These are phyloP conservation scores for Sialia sialis DNA, from an alignment of 2,113 vertebrate species.

Conservation along the genomic window DNA sequence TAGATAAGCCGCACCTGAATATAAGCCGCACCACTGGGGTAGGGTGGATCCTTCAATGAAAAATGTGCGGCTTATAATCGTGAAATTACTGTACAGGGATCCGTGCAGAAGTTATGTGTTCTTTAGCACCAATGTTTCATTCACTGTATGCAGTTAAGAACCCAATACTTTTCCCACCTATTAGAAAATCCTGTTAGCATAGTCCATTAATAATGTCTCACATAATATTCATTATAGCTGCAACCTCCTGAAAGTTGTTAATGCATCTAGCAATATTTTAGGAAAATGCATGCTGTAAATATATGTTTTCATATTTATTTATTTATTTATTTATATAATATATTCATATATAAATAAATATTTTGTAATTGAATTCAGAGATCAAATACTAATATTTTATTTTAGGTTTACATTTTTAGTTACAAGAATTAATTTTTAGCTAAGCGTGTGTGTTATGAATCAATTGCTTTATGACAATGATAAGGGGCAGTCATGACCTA, in stretches of 20 bases:
- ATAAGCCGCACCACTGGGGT: too few species aligned
- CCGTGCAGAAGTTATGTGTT: fast-evolving
- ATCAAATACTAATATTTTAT: not conserved
- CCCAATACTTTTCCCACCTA: not conserved
- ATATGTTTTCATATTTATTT: too few species aligned
- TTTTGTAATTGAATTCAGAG: not conserved
- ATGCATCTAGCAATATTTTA: not conserved
- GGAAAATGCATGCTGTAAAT: not conserved
- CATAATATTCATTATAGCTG: not conserved
- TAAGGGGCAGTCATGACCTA: not conserved
- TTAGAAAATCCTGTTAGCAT: not conserved
- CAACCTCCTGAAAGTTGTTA: not conserved
- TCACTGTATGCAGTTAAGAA: not conserved
- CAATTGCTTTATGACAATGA: not conserved
- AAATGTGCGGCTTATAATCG: too few species aligned
- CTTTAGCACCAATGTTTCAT: not conserved
- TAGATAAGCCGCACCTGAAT: too few species aligned
- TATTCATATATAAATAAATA: too few species aligned
- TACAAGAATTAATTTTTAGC: not conserved
- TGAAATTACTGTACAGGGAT: too few species aligned
- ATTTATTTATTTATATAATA: too few species aligned
- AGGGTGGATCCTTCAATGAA: too few species aligned
- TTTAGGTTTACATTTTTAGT: not conserved
- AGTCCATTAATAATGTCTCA: not conserved
- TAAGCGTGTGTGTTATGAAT: not conserved